A percentile compares a stretch with the other conserved stretches of the same genome.
phyloP scores from a whole-genome alignment of 2,113 vertebrate genomes.

The Notothenia rossii region DNA sequence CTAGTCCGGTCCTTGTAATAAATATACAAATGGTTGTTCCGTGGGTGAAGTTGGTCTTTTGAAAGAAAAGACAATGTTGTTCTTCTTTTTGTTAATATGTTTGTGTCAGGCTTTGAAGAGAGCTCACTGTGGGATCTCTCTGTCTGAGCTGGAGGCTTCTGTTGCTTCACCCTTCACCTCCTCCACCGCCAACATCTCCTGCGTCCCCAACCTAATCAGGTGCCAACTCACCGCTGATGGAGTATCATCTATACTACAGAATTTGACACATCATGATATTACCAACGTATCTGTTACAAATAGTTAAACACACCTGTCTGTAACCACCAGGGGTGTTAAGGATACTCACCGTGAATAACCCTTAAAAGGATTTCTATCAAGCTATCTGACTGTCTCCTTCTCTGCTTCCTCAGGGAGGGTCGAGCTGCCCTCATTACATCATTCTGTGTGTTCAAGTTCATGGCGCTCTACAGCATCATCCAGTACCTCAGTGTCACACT shows the following conservation, averaged over 20 bases:
- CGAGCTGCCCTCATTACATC: conserved; percentile 96
- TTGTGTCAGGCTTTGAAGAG: conserved; percentile 91
- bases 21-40: no score
- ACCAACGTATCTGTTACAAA: neutral
- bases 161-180: conserved; percentile 98
- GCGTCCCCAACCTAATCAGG: conserved; percentile 97
- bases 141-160: conserved; percentile 97
- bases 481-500: conserved; percentile 95
- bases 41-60: no score
- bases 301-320: neutral
- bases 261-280: neutral
- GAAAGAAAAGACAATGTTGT: no score
- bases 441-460: conserved; percentile 99
- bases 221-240: conserved; percentile 60
- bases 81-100: neutral
- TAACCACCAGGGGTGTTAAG: neutral
- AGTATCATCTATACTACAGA: neutral
- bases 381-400: neutral
- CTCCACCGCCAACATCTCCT: conserved; percentile 93
- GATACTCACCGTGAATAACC: neutral
- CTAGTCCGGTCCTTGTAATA: no score
- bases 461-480: conserved; percentile 99
- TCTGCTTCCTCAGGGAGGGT: conserved; percentile 88
- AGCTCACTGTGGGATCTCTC: conserved; percentile 95
- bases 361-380: neutral